Percentiles rank a stretch among this genome's conserved stretches.
These are phyloP conservation scores for Steatocranus sp. DNA, from an alignment of 2,797 vertebrate species.

Conservation along the genomic window DNA sequence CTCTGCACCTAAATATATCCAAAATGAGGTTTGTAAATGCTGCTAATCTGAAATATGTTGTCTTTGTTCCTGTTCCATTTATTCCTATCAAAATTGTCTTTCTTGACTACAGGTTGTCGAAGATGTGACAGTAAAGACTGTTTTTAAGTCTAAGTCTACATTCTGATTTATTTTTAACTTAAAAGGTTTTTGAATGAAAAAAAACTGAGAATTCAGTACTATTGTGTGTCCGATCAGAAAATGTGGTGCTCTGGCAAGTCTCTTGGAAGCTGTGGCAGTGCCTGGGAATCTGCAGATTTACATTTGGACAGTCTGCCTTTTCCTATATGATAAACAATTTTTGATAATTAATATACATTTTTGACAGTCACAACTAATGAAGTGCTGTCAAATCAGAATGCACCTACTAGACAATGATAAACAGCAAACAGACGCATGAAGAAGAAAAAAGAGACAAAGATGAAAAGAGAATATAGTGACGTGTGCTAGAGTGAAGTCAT, in stretches of 20 bases:
- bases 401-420: neutral
- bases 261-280: neutral
- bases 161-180: neutral
- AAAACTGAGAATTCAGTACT: neutral
- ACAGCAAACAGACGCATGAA: neutral
- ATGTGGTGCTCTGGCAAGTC: neutral
- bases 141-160: too few species aligned
- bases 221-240: neutral
- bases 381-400: neutral
- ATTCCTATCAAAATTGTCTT: neutral
- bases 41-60: neutral
- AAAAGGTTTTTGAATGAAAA: neutral
- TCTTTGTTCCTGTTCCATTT: neutral
- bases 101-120: neutral
- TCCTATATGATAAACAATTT: neutral
- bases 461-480: neutral
- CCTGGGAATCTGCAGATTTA: neutral
- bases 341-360: neutral
- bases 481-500: conserved; percentile 5
- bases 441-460: neutral
- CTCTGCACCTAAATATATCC: neutral
- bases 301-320: neutral
- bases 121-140: neutral
- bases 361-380: neutral
- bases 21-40: neutral